phyloP scores from a whole-genome alignment of 2,797 vertebrate genomes.

The Ambastaia sidthimunki region DNA sequence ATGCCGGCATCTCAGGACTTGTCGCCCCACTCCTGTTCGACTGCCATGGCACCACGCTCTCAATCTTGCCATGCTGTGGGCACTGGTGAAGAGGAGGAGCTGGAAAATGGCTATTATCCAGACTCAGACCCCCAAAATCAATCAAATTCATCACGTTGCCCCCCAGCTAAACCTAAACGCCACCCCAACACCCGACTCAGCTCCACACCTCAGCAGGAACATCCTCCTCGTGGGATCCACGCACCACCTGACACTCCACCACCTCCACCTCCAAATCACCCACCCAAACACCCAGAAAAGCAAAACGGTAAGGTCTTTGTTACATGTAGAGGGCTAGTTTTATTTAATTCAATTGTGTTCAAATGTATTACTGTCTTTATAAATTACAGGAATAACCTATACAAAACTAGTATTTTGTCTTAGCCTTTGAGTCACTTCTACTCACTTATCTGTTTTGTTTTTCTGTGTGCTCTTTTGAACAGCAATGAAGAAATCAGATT shows the following conservation, averaged over 20 bases:
- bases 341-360: neutral
- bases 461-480: constrained; percentile 13
- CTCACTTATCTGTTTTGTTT: neutral
- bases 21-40: constrained; percentile 87
- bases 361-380: too few species aligned
- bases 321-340: neutral
- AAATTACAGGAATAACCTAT: neutral
- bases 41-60: constrained; percentile 90
- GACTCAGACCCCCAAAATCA: constrained; percentile 72
- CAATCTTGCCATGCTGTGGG: constrained; percentile 93
- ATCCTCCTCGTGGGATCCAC: constrained; percentile 65
- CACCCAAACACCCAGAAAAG: constrained; percentile 76
- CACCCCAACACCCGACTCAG: constrained; percentile 91
- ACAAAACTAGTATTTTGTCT: constrained; percentile 4
- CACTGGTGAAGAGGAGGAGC: constrained; percentile 74
- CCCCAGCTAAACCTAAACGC: constrained; percentile 87
- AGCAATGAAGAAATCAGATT: constrained; percentile 86
- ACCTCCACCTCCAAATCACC: constrained; percentile 69
- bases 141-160: constrained; percentile 75
- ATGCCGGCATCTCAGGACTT: constrained; percentile 95
- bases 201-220: constrained; percentile 75
- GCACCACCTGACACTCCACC: constrained; percentile 71
- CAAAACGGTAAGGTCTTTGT: constrained; percentile 71
- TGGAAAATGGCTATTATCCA: constrained; percentile 82
- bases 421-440: constrained; percentile 7